These are phyloP conservation scores for Tetragnatha versicolor DNA, from an alignment of 1,140 invertebrate species.

Conservation along the genomic window DNA sequence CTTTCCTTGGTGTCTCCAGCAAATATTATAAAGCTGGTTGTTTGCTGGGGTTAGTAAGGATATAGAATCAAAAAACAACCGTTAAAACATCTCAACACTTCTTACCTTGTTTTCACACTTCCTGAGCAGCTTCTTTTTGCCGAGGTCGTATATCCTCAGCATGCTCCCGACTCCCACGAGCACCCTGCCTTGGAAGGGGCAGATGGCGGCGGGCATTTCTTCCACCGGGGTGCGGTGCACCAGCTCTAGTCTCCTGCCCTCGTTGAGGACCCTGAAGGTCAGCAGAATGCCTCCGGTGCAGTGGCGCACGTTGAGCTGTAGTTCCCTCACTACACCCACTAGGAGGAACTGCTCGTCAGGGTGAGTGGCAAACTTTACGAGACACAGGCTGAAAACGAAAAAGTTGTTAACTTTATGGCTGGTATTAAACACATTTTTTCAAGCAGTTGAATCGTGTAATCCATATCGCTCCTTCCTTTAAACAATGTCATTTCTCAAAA, in stretches of 20 bases:
- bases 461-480: no score
- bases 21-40: no score
- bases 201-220: slow-evolving; percentile 89
- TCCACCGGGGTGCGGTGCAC: slow-evolving; percentile 94
- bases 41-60: no score
- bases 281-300: slow-evolving; percentile 83
- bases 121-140: slow-evolving; percentile 93
- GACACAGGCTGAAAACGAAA: slow-evolving; percentile 70
- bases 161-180: slow-evolving; percentile 91
- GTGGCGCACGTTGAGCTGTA: slow-evolving; percentile 72
- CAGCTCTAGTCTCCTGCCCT: slow-evolving; percentile 83
- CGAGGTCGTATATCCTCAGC: slow-evolving; percentile 94
- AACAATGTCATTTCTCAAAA: no score
- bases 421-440: no score
- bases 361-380: slow-evolving; percentile 76
- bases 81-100: no score
- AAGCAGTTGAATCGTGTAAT: no score
- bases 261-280: slow-evolving; percentile 79
- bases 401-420: not conserved
- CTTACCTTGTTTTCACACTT: slow-evolving; percentile 97
- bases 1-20: no score
- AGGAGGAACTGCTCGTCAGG: slow-evolving; percentile 78
- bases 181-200: slow-evolving; percentile 89
- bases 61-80: no score
- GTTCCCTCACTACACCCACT: slow-evolving; percentile 89